Percentiles rank a stretch among this genome's conserved stretches.
Evolutionary conservation across 2,797 vertebrate genomes (phyloP).

Genomic region (Sebastes dallii): DNA sequence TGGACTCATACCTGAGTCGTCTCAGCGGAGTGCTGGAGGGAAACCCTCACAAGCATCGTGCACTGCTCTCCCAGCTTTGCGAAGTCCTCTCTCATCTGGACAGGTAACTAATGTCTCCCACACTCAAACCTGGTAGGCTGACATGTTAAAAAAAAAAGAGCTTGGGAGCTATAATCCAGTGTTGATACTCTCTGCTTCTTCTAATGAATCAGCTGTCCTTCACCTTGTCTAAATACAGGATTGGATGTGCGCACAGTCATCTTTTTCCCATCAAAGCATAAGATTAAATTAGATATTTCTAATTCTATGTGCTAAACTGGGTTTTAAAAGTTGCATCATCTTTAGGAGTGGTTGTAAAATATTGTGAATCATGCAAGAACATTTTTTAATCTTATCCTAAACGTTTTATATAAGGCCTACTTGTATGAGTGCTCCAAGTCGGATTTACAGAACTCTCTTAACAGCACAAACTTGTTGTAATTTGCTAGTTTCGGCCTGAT

Average conservation of each 20-base stretch:
- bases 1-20: conserved; percentile 95
- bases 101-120: conserved; percentile 80
- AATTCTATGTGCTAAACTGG: not conserved
- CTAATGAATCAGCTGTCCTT: not conserved
- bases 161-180: not conserved
- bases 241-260: not conserved
- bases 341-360: not conserved
- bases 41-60: conserved; percentile 91
- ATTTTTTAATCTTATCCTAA: not conserved
- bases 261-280: not conserved
- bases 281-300: not conserved
- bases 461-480: no score
- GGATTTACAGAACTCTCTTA: no score
- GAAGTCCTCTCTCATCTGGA: conserved; percentile 94
- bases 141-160: not conserved
- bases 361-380: not conserved
- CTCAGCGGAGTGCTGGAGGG: conserved; percentile 91
- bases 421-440: no score
- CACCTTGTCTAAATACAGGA: not conserved
- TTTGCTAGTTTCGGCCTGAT: no score
- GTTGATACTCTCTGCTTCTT: no score
- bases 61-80: conserved; percentile 90
- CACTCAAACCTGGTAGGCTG: not conserved
- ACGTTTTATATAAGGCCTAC: no score
- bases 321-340: not conserved